Base-by-base conservation (phyloP, 30 jellyfish, hydroid and myxozoan genomes). In the Aurelia aurita region DNA sequence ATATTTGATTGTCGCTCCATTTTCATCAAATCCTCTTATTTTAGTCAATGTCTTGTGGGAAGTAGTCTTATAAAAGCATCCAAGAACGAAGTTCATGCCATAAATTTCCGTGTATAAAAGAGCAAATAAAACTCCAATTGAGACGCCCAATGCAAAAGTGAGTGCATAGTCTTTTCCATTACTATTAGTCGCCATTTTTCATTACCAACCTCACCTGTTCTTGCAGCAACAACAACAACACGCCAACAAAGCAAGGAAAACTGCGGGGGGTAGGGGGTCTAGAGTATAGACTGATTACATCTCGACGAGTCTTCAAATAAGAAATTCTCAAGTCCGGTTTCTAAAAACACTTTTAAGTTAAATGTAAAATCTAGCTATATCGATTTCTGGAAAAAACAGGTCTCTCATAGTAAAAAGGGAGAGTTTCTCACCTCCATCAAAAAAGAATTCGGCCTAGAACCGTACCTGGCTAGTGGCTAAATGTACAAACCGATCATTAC, bases 121-220 rank as follows among this genome's bases (percentile, higher is more conserved):
- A 0, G 96, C 86, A 32, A 87, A n/a, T 29, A 87, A 58, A 54
- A 87, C 90, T 13, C 96, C 96, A 69, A 87, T 25, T 12, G 96
- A 87, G 5, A 87, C 61, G 61, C 96, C 96, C 23, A 87, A 71
- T 20, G 39, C 73, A 28, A 74, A 58, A n/a, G 63, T 85, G 19
- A 73, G 28, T 0, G 58, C 58, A 28, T 34, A 21, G 25, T 58
- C 86, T 77, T 63, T 72, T 16, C 55, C 72, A 55, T 19, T 22
- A 26, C 11, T 19, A 55, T 25, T 13, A 1, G 67, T 4, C 25
- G 67, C 67, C 67, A 55, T 55, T 5, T 55, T 55, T 0, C 3
- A 0, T 13, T 21, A 13, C 8, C 65, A 1, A 8, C 59, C 10
- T 47, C 16, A 8, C 14, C 59, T 47, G 59, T 47, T 8, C 16